Base-by-base conservation (phyloP, 2,888 invertebrate genomes). In the Hypselothyrea guttata region DNA sequence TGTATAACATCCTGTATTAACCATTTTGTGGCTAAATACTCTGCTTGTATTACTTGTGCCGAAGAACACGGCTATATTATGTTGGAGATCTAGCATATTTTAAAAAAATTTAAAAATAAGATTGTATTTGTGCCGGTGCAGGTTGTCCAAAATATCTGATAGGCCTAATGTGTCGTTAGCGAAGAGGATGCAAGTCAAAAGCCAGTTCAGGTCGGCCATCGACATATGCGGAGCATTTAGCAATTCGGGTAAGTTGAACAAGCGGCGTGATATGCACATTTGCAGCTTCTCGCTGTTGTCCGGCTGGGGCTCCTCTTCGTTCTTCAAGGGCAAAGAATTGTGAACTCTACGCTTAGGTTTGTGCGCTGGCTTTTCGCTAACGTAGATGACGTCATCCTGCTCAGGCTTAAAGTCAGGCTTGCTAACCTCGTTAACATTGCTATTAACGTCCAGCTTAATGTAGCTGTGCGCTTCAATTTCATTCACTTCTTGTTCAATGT, bases 51-150 rank as follows among this genome's bases (percentile, higher is more conserved):
- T 22, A 41, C 79, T 53, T 11, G 45, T 55, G 85, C 95, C 95
- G 90, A 94, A 95, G 84, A 94, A 94, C 44, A 96, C 91, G 15
- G 94, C 93, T 63, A 95, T 93, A 84, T 95, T 95, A 87, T 96
- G 96, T 62, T 94, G 92, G 64, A 96, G 91, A 66, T 93, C 94
- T 68, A 94, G 91, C 38, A 94, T 92, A 88, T 96, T 96, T 0
- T 92, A 92, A 1, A 91, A 88, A 51, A 92, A 90, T 72, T 93
- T 92, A 11, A 90, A 90, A 38, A 89, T 55, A 13, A 72, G 85
- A 8, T 49, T 72, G 71, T 90, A 90, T 74, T 90, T 89, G 1
- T 82, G 64, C 1, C 28, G 33, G 4, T 72, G 63, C 11, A 90
- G 64, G 86, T 91, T 91, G 12, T 86, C 68, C 38, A 87, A 79